Evolutionary conservation across 2,888 invertebrate species (phyloP).

Genomic region (Nycteola revayana): DNA sequence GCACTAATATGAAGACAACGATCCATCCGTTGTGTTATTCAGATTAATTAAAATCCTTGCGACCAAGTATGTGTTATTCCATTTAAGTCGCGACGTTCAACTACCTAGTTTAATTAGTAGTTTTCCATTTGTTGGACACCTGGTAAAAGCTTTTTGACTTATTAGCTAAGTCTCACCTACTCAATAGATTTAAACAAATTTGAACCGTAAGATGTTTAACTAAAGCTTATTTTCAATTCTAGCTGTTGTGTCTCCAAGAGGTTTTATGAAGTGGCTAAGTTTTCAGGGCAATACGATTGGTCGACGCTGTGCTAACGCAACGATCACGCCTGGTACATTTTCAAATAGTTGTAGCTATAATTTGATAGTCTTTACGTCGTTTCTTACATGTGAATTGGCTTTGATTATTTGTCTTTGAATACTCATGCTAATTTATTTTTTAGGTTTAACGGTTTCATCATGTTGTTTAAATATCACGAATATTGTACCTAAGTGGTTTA

Average conservation of each 20-base stretch:
- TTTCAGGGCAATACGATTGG: conserved; percentile 65
- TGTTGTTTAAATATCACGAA: conserved; percentile 67
- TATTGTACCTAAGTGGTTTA: conserved; percentile 42
- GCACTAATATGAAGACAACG: conserved; percentile 68
- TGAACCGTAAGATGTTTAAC: conserved; percentile 43
- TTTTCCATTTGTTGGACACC: conserved; percentile 74
- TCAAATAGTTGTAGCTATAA: conserved; percentile 72
- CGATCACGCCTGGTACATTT: conserved; percentile 73
- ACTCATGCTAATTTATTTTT: conserved; percentile 70
- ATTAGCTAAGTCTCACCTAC: conserved; percentile 53
- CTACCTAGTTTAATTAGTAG: conserved; percentile 73
- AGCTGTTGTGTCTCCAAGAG: conserved; percentile 32
- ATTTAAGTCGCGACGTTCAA: conserved; percentile 59
- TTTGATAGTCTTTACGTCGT: conserved; percentile 71
- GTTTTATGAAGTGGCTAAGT: conserved; percentile 58
- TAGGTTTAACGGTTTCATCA: conserved; percentile 76
- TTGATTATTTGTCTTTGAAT: conserved; percentile 73
- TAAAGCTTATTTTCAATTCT: conserved; percentile 46
- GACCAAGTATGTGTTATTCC: conserved; percentile 57
- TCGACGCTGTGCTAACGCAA: conserved; percentile 61
- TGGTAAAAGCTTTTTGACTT: conserved; percentile 71
- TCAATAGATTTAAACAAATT: conserved; percentile 34
- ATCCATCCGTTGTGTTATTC: conserved; percentile 60
- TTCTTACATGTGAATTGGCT: conserved; percentile 68
- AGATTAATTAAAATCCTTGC: conserved; percentile 76